A percentile compares a stretch with the other conserved stretches of the same genome.
Conservation (phyloP, 2,888 invertebrate species). For the Thysanoteuthis rhombus region DNA sequence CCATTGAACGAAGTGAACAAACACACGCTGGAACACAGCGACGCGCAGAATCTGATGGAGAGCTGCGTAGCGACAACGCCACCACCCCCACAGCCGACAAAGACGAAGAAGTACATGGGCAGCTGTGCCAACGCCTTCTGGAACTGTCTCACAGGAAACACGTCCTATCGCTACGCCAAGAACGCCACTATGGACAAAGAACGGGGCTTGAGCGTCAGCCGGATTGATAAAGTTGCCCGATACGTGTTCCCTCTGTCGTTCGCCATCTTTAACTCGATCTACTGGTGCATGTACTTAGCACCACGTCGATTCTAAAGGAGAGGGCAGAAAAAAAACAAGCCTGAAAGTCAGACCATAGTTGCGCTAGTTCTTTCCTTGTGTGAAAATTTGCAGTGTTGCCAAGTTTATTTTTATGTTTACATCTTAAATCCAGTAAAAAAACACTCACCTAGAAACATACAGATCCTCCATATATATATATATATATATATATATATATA, state of each 20-base stretch:
- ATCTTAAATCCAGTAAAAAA: too few relatives aligned
- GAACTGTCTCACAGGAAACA: conserved; percentile 53
- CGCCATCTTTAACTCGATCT: conserved; percentile 84
- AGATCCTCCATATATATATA: too few relatives aligned
- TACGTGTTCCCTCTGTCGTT: conserved; percentile 87
- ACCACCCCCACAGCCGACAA: neutral
- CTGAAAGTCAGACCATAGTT: too few relatives aligned
- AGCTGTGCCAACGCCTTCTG: conserved; percentile 42
- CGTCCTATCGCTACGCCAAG: conserved; percentile 43
- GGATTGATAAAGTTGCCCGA: conserved; percentile 82
- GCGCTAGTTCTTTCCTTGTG: too few relatives aligned
- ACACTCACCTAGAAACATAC: too few relatives aligned
- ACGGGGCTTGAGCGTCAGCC: conserved; percentile 78
- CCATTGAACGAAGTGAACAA: conserved; percentile 33
- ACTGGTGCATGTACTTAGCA: conserved; percentile 74
- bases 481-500: too few relatives aligned
- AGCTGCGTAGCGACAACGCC: neutral
- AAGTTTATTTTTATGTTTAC: too few relatives aligned
- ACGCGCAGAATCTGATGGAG: conserved; percentile 14
- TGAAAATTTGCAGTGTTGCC: too few relatives aligned
- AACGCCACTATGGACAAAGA: conserved; percentile 43
- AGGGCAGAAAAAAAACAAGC: neutral
- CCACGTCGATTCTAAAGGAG: neutral
- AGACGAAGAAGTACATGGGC: neutral
- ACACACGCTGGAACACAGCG: conserved; percentile 29